These are phyloP conservation scores for Patella vulgata DNA, from an alignment of 1,140 invertebrate genomes.

Conservation along the genomic window DNA sequence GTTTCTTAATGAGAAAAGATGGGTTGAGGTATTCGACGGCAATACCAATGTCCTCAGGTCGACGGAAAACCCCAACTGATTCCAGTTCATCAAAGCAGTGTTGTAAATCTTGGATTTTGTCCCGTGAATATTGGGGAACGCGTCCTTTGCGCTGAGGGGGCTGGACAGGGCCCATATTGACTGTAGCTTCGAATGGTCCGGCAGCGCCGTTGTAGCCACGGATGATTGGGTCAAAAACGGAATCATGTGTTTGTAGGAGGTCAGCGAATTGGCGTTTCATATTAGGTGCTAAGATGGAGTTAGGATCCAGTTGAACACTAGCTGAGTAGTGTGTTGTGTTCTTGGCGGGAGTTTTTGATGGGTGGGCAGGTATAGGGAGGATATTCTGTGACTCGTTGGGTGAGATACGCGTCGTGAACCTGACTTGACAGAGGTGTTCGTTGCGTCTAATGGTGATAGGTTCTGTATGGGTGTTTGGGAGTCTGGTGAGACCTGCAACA, in stretches of 20 bases:
- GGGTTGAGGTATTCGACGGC: no score
- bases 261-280: constrained; percentile 7
- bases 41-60: constrained; percentile 16
- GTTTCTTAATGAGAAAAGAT: no score
- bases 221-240: constrained; percentile 14
- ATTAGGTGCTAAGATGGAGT: constrained; percentile 9
- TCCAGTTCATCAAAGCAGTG: no score
- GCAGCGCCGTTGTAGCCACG: constrained; percentile 28
- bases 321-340: constrained; percentile 8
- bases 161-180: no score
- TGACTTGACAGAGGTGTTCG: constrained; percentile 34
- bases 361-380: no score
- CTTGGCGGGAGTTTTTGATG: neutral
- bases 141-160: constrained; percentile 37
- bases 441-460: constrained; percentile 16
- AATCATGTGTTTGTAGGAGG: constrained; percentile 2
- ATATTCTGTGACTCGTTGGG: no score
- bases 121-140: constrained; percentile 30
- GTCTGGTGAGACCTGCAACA: constrained; percentile 21
- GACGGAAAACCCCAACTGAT: no score
- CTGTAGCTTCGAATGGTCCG: constrained; percentile 8
- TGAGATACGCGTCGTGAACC: no score
- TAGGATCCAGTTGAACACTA: constrained; percentile 12
- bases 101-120: constrained; percentile 27
- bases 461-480: constrained; percentile 23